phyloP scores from a whole-genome alignment of 2,797 vertebrate species.

The Sebastes steindachneri region DNA sequence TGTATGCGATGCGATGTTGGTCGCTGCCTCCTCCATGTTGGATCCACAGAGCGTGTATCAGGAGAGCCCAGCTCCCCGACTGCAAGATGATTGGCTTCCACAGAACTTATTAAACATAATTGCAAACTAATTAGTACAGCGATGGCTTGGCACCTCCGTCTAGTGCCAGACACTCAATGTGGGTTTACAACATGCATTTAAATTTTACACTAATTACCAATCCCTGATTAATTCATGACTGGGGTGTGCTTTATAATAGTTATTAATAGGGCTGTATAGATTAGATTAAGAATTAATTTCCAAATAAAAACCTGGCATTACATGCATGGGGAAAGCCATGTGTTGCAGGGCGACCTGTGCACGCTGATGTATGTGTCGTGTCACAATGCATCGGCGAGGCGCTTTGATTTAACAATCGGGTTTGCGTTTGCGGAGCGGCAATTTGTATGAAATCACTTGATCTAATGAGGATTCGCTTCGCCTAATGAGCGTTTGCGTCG shows the following conservation, averaged over 20 bases:
- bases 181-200: slow-evolving; percentile 87
- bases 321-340: slow-evolving; percentile 72
- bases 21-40: slow-evolving; percentile 34
- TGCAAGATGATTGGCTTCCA: slow-evolving; percentile 81
- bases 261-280: slow-evolving; percentile 87
- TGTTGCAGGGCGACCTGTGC: slow-evolving; percentile 61
- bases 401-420: slow-evolving; percentile 69
- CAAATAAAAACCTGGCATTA: slow-evolving; percentile 81
- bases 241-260: slow-evolving; percentile 83
- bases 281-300: slow-evolving; percentile 85
- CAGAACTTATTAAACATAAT: slow-evolving; percentile 88
- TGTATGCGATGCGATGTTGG: slow-evolving; percentile 8
- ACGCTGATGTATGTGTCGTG: slow-evolving; percentile 68
- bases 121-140: slow-evolving; percentile 88
- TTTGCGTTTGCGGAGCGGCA: slow-evolving; percentile 48
- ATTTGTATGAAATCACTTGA: slow-evolving; percentile 60
- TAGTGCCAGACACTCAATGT: slow-evolving; percentile 83
- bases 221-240: slow-evolving; percentile 85
- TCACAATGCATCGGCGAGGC: slow-evolving; percentile 57
- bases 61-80: slow-evolving; percentile 69
- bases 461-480: slow-evolving; percentile 58
- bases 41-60: slow-evolving; percentile 52
- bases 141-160: slow-evolving; percentile 85
- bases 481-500: slow-evolving; percentile 55
- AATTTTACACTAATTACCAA: slow-evolving; percentile 87